A percentile compares a stretch with the other conserved stretches of the same genome.
phyloP scores from a whole-genome alignment of 2,888 invertebrate species.

The Aspidiotus destructor region DNA sequence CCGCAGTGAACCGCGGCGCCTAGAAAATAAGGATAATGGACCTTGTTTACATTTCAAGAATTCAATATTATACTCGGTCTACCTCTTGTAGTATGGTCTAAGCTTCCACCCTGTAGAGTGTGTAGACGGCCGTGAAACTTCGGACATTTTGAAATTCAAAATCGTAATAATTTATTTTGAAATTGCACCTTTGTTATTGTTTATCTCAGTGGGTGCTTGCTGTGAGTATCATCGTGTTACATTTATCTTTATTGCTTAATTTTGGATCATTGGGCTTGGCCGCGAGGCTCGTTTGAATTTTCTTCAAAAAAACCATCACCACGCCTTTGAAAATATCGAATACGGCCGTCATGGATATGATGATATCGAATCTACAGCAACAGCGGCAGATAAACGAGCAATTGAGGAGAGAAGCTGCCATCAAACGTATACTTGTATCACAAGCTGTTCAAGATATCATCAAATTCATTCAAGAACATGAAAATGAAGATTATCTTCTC shows the following conservation, averaged over 20 bases:
- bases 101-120: no score
- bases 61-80: no score
- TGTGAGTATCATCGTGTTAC: no score
- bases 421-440: slow-evolving; percentile 73
- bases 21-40: no score
- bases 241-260: no score
- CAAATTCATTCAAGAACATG: slow-evolving; percentile 80
- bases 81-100: no score
- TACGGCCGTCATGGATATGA: slow-evolving; percentile 83
- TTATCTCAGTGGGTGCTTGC: neutral
- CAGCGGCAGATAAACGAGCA: slow-evolving; percentile 89
- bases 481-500: slow-evolving; percentile 84
- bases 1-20: no score
- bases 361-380: slow-evolving; percentile 88
- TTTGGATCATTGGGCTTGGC: neutral
- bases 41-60: no score
- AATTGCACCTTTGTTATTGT: no score
- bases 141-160: no score
- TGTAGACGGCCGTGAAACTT: no score
- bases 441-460: slow-evolving; percentile 87
- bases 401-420: slow-evolving; percentile 78
- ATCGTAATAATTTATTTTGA: neutral
- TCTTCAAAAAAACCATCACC: slow-evolving; percentile 34
- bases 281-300: slow-evolving; percentile 16
- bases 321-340: slow-evolving; percentile 61